Percentiles rank a stretch among this genome's conserved stretches.
Evolutionary conservation across 2,888 invertebrate species (phyloP).

Genomic region (Hybos culiciformis): DNA sequence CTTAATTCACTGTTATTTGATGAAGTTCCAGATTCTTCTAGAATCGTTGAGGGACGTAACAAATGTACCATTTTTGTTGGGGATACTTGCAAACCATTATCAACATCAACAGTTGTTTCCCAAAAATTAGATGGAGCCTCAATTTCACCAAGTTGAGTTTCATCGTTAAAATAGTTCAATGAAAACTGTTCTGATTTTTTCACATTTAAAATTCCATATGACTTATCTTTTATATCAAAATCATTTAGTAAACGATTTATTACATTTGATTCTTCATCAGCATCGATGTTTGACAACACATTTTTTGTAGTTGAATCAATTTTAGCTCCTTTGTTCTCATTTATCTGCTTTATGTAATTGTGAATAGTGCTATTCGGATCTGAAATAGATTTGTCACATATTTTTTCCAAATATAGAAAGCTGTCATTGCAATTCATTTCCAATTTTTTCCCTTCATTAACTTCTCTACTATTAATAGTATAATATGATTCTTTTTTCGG

Average conservation of each 20-base stretch:
- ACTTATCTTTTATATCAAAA: conserved; percentile 15
- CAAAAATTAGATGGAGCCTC: conserved; percentile 31
- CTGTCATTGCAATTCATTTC: no score
- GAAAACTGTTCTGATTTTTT: not conserved
- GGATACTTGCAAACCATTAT: conserved; percentile 19
- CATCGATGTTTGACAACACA: no score
- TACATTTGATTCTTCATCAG: conserved; percentile 21
- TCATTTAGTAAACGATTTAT: conserved; percentile 23
- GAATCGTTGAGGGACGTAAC: conserved; percentile 31
- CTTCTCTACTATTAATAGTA: no score
- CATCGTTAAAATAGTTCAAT: conserved; percentile 17
- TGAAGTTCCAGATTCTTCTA: conserved; percentile 22
- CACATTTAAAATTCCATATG: not conserved
- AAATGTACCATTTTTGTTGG: conserved; percentile 32
- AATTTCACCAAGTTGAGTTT: conserved; percentile 29
- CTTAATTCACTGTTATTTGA: conserved; percentile 22
- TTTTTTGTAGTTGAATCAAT: not conserved
- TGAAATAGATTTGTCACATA: conserved; percentile 31
- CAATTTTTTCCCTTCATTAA: no score
- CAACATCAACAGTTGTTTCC: conserved; percentile 24
- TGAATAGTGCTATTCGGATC: conserved; percentile 28
- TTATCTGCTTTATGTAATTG: conserved; percentile 4
- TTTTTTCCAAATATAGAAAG: conserved; percentile 27
- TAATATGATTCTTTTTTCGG: no score
- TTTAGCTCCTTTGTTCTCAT: not conserved